Percentiles rank a stretch among this genome's conserved stretches.
phyloP scores from a whole-genome alignment of 2,888 invertebrate genomes.

The Eurytoma californica region DNA sequence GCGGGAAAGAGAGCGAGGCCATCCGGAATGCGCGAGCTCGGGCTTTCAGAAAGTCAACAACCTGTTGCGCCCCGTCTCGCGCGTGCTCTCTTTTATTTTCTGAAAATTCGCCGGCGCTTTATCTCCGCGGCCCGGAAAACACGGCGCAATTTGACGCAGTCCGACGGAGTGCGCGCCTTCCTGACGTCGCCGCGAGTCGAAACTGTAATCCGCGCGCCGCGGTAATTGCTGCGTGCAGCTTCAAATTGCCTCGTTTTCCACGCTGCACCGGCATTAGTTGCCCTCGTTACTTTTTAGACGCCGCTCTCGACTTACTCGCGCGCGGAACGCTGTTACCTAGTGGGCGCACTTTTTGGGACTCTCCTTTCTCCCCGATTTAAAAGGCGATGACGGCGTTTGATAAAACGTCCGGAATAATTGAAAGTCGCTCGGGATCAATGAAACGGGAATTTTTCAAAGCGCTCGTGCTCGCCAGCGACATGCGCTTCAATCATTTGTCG shows the following conservation, averaged over 20 bases:
- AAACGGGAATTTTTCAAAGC: too few relatives aligned
- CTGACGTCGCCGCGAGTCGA: not conserved
- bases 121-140: slow-evolving; percentile 31
- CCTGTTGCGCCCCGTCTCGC: slow-evolving; percentile 42
- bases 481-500: slow-evolving; percentile 3
- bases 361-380: too few relatives aligned
- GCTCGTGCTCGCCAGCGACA: not conserved
- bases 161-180: not conserved
- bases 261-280: slow-evolving; percentile 14
- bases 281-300: slow-evolving; percentile 31
- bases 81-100: slow-evolving; percentile 41
- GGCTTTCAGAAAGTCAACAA: slow-evolving; percentile 47
- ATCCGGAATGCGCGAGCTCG: slow-evolving; percentile 34
- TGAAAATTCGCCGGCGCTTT: slow-evolving; percentile 46
- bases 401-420: too few relatives aligned
- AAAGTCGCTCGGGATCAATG: too few relatives aligned
- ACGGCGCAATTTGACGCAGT: slow-evolving; percentile 14
- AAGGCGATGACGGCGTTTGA: too few relatives aligned
- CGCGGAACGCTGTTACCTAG: not conserved
- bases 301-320: slow-evolving; percentile 9
- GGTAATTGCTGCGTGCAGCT: slow-evolving; percentile 2
- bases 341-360: too few relatives aligned
- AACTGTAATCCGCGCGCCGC: not conserved
- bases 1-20: slow-evolving; percentile 5
- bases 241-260: not conserved